Evolutionary conservation across 2,888 invertebrate species (phyloP).

Genomic region (Anorthoa munda): DNA sequence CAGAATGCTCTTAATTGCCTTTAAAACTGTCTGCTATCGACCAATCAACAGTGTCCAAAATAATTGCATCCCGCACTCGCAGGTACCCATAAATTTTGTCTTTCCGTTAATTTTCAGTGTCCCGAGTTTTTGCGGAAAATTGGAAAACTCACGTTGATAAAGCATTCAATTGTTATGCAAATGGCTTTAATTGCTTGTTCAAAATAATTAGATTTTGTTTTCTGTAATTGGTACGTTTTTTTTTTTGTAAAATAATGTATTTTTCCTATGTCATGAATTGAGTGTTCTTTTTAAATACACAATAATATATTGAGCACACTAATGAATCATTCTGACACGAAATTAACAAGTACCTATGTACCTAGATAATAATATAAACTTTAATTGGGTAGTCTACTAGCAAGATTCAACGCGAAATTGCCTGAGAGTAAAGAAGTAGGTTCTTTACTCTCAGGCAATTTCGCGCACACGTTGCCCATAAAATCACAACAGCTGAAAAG

Average conservation of each 20-base stretch:
- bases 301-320: too few species aligned
- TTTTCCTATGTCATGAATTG: too few species aligned
- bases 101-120: slow-evolving; percentile 16
- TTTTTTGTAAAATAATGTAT: too few species aligned
- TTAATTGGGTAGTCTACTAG: neutral
- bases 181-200: slow-evolving; percentile 37
- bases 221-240: neutral
- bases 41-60: slow-evolving; percentile 26
- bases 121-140: slow-evolving; percentile 28
- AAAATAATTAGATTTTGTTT: slow-evolving; percentile 40
- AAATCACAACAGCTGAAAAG: slow-evolving; percentile 34
- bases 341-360: too few species aligned
- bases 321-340: too few species aligned
- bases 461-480: slow-evolving; percentile 28
- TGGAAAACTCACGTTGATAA: slow-evolving; percentile 22
- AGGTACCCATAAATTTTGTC: slow-evolving; percentile 18
- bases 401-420: neutral
- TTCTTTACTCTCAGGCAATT: slow-evolving; percentile 20
- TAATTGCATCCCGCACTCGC: slow-evolving; percentile 18
- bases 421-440: too few species aligned
- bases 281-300: too few species aligned
- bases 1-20: slow-evolving; percentile 11
- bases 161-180: slow-evolving; percentile 28
- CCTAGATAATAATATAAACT: too few species aligned
- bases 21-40: slow-evolving; percentile 8